Conservation (phyloP, 2,888 invertebrate genomes). For the Stenodera caucasica region DNA sequence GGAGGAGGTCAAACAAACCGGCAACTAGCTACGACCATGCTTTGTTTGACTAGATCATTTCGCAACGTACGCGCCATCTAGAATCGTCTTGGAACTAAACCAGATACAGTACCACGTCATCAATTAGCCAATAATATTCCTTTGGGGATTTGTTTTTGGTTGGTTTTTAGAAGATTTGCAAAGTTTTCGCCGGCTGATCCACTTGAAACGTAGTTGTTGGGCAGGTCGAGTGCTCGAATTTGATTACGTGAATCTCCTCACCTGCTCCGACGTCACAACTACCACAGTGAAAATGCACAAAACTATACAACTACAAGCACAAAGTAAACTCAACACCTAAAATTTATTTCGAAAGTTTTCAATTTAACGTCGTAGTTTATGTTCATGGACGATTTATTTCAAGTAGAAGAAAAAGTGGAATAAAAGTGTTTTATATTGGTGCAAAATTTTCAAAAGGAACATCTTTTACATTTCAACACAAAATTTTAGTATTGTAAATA, state of each 20-base stretch:
- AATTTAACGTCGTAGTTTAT: conserved; percentile 1
- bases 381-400: neutral
- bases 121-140: no score
- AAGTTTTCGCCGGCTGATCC: no score
- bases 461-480: conserved; percentile 3
- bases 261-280: neutral
- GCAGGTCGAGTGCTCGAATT: neutral
- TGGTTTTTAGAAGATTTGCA: no score
- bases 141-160: no score
- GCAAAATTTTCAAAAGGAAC: neutral
- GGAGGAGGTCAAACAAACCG: conserved; percentile 22
- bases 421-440: neutral
- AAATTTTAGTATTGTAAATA: conserved; percentile 20
- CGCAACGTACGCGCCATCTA: no score
- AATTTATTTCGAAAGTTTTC: conserved; percentile 1
- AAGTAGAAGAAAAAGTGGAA: neutral
- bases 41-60: conserved; percentile 27
- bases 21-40: conserved; percentile 14
- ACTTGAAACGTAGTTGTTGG: neutral
- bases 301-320: neutral
- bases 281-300: no score
- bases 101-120: no score
- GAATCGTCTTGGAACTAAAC: no score
- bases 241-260: neutral
- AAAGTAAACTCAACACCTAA: neutral